These are phyloP conservation scores for Caenorhabditis sp. DNA, from an alignment of 2,888 invertebrate species.

Conservation along the genomic window DNA sequence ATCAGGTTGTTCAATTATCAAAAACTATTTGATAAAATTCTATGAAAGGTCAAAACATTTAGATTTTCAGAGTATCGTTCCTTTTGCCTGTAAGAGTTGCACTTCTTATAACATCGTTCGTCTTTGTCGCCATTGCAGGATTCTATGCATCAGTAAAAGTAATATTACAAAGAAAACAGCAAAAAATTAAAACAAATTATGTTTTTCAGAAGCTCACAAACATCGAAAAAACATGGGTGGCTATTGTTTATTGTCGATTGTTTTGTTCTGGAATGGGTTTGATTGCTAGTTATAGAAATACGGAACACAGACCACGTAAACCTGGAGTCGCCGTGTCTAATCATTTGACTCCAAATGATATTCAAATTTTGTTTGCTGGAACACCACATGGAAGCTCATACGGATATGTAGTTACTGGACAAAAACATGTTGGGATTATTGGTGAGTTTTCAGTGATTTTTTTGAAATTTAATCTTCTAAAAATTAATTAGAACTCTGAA, in stretches of 20 bases:
- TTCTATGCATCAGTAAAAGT: constrained; percentile 44
- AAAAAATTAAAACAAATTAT: neutral
- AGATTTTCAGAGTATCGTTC: constrained; percentile 45
- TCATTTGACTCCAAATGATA: constrained; percentile 64
- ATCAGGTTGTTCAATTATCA: too few relatives aligned
- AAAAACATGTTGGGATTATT: constrained; percentile 60
- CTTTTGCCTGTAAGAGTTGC: constrained; percentile 55
- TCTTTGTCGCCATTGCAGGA: constrained; percentile 56
- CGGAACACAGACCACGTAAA: constrained; percentile 49
- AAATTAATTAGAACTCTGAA: too few relatives aligned
- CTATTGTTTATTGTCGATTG: constrained; percentile 60
- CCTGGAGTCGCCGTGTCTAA: constrained; percentile 64
- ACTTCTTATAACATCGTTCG: constrained; percentile 58
- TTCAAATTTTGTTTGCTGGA: constrained; percentile 64
- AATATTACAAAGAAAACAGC: neutral
- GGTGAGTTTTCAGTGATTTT: constrained; percentile 18
- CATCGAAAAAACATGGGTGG: constrained; percentile 48
- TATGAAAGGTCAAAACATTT: neutral
- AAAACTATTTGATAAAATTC: neutral
- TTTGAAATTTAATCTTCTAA: neutral
- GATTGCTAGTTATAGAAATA: constrained; percentile 52
- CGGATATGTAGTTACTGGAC: constrained; percentile 64
- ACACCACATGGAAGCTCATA: constrained; percentile 52
- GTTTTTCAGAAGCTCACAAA: constrained; percentile 33
- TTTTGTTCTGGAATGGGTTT: constrained; percentile 61